A percentile compares a stretch with the other conserved stretches of the same genome.
phyloP scores from a whole-genome alignment of 1,140 invertebrate genomes.

The Hylaeus anthracinus region DNA sequence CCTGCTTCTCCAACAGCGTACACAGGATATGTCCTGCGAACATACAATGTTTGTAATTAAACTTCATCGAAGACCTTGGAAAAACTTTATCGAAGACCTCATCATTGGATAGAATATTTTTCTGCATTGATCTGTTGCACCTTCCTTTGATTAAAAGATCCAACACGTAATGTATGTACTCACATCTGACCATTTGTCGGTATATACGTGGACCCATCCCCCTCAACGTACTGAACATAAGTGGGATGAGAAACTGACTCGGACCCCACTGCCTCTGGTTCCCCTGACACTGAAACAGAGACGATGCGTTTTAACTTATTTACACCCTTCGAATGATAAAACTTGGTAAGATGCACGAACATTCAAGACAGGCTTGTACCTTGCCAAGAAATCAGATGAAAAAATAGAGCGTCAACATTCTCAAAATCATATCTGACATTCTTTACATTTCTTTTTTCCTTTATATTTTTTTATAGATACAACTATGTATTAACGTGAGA shows the following conservation, averaged over 20 bases:
- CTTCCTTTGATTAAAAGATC: too few relatives aligned
- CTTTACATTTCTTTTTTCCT: neutral
- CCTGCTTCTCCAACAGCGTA: constrained; percentile 90
- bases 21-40: constrained; percentile 89
- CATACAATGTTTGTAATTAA: constrained; percentile 1
- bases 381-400: neutral
- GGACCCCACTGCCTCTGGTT: constrained; percentile 81
- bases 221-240: constrained; percentile 88
- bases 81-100: too few relatives aligned
- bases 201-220: constrained; percentile 86
- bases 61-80: too few relatives aligned
- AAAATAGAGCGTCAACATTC: neutral
- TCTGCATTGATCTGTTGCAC: too few relatives aligned
- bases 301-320: neutral
- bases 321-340: neutral
- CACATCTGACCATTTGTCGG: constrained; percentile 86
- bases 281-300: constrained; percentile 79
- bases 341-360: constrained; percentile 2
- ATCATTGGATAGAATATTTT: too few relatives aligned
- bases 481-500: neutral
- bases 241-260: constrained; percentile 83
- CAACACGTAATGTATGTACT: constrained; percentile 53
- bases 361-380: neutral
- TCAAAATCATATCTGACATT: constrained; percentile 16
- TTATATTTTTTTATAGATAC: neutral